A percentile compares a stretch with the other conserved stretches of the same genome.
phyloP scores from a whole-genome alignment of 2,113 vertebrate species.

The Pardalotus punctatus region DNA sequence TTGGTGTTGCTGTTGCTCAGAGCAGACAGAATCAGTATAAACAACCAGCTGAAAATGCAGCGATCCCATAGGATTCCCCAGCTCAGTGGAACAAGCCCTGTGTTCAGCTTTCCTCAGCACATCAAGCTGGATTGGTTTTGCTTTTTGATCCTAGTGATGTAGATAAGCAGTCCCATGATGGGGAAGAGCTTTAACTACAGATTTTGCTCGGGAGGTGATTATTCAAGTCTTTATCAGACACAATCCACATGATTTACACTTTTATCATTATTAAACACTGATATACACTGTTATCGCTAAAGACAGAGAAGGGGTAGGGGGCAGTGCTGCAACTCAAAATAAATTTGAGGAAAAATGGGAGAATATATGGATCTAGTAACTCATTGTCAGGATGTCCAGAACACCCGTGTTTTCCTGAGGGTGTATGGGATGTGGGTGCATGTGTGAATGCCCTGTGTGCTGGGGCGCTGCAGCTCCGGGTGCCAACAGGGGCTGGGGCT shows the following conservation, averaged over 20 bases:
- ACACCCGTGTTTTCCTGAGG: neutral
- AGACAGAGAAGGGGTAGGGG: neutral
- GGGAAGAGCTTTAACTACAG: neutral
- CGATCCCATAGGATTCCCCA: neutral
- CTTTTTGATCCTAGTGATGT: neutral
- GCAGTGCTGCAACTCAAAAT: neutral
- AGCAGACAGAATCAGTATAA: neutral
- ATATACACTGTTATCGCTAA: neutral
- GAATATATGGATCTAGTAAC: neutral
- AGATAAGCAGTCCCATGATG: neutral
- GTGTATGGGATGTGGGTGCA: fast-evolving
- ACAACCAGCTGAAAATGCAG: neutral
- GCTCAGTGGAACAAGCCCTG: neutral
- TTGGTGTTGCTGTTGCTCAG: neutral
- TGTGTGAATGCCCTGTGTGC: fast-evolving
- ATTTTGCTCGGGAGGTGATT: neutral
- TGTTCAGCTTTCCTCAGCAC: neutral
- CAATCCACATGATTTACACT: neutral
- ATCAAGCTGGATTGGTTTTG: neutral
- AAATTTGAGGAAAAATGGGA: neutral
- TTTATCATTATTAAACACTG: neutral
- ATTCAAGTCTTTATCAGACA: neutral
- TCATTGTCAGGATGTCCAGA: neutral
- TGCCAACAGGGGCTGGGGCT: fast-evolving
- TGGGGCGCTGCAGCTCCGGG: fast-evolving